These are phyloP conservation scores for Chloromyia formosa DNA, from an alignment of 2,888 invertebrate genomes.

Conservation along the genomic window DNA sequence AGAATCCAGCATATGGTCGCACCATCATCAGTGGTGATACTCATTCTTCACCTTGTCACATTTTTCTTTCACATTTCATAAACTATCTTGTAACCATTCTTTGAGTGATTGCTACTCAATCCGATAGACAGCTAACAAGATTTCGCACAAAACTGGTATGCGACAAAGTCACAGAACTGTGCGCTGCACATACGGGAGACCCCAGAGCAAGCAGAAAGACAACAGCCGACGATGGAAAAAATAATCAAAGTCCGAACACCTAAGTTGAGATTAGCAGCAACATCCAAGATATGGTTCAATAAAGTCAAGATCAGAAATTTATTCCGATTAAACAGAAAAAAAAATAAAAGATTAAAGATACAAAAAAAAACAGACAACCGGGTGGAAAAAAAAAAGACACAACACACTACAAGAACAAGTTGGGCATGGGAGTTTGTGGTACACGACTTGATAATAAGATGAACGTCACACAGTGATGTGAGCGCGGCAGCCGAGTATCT, in stretches of 20 bases:
- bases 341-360: too few species aligned
- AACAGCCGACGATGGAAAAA: slow-evolving; percentile 1
- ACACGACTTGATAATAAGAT: slow-evolving; percentile 23
- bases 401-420: slow-evolving; percentile 11
- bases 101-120: slow-evolving; percentile 50
- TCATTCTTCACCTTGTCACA: slow-evolving; percentile 17
- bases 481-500: too few species aligned
- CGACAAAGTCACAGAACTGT: slow-evolving; percentile 8
- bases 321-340: slow-evolving; percentile 20
- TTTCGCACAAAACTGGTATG: slow-evolving; percentile 32
- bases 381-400: too few species aligned
- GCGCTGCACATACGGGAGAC: too few species aligned
- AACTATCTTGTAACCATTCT: slow-evolving; percentile 46
- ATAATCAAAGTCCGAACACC: slow-evolving; percentile 12
- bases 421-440: neutral
- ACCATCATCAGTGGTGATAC: neutral
- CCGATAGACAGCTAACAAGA: slow-evolving; percentile 46
- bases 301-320: slow-evolving; percentile 35
- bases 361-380: too few species aligned
- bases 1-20: neutral
- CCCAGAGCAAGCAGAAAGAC: too few species aligned
- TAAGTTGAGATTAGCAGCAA: slow-evolving; percentile 29
- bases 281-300: slow-evolving; percentile 19
- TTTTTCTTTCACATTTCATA: slow-evolving; percentile 47
- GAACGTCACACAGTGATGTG: slow-evolving; percentile 18